Percentiles rank a stretch among this genome's conserved stretches.
Conservation (phyloP, 2,113 vertebrate genomes). For the Rhynchopsitta pachyrhyncha region DNA sequence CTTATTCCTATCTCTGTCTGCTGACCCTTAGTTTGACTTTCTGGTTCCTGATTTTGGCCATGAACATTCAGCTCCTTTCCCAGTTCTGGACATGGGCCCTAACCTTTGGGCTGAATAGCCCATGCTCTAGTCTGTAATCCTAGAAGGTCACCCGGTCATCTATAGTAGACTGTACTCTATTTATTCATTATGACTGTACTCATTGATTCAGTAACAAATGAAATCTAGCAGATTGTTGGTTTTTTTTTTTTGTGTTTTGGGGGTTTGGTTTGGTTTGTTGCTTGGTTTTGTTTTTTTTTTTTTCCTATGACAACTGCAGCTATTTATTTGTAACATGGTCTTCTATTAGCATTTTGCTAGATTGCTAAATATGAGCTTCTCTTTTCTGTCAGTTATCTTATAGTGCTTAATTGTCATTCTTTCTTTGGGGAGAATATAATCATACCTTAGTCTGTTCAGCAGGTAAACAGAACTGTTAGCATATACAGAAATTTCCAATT, state of each 20-base stretch:
- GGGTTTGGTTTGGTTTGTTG: background rate
- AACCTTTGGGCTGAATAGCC: slow-evolving; percentile 51
- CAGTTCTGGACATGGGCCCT: slow-evolving; percentile 30
- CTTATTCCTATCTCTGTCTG: slow-evolving; percentile 3
- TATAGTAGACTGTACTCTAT: background rate
- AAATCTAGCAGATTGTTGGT: background rate
- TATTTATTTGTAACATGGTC: background rate
- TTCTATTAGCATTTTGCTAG: background rate
- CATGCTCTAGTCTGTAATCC: slow-evolving; percentile 22
- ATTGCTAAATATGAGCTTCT: background rate
- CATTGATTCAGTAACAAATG: background rate
- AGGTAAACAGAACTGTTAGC: background rate
- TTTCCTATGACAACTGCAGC: background rate
- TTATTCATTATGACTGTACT: background rate
- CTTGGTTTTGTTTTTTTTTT: background rate
- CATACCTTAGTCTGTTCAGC: background rate
- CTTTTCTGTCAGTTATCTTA: background rate
- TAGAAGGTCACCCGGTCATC: slow-evolving; percentile 40
- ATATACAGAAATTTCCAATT: background rate
- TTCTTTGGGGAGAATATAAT: background rate
- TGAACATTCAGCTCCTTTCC: background rate
- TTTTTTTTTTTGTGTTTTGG: background rate
- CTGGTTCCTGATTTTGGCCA: slow-evolving; percentile 14
- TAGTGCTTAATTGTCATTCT: background rate
- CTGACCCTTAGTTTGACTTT: slow-evolving; percentile 58